These are phyloP conservation scores for Microctonus aethiopoides DNA, from an alignment of 2,888 invertebrate species.

Conservation along the genomic window DNA sequence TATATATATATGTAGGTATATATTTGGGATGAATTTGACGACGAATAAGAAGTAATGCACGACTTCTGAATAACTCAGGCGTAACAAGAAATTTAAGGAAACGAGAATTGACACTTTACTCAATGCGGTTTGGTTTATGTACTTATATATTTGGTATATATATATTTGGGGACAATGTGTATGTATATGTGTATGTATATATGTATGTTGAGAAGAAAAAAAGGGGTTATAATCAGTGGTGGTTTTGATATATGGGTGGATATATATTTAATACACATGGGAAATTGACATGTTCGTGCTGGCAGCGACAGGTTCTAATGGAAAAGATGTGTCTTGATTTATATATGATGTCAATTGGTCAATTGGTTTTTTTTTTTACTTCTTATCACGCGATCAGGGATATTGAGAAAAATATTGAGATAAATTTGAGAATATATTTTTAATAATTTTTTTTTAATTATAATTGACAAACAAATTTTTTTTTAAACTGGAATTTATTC, in stretches of 20 bases:
- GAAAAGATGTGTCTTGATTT: constrained; percentile 47
- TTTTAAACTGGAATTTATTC: too few relatives aligned
- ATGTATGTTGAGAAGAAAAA: constrained; percentile 1
- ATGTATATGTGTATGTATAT: too few relatives aligned
- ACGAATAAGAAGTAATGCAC: neutral
- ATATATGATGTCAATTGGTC: constrained; percentile 17
- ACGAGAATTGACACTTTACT: neutral
- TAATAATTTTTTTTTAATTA: too few relatives aligned
- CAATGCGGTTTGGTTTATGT: neutral
- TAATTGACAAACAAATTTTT: too few relatives aligned
- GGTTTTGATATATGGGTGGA: constrained; percentile 29
- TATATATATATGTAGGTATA: neutral
- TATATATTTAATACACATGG: too few relatives aligned
- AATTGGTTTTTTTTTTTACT: neutral
- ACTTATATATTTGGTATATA: neutral
- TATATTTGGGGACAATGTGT: neutral
- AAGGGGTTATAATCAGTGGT: constrained; percentile 40
- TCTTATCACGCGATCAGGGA: too few relatives aligned
- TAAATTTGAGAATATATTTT: too few relatives aligned
- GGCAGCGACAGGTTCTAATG: constrained; percentile 46
- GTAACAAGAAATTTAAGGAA: neutral
- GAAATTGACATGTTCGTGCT: constrained; percentile 41
- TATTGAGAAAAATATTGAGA: too few relatives aligned
- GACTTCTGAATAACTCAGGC: neutral
- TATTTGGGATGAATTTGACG: neutral